Evolutionary conservation across 2,888 invertebrate genomes (phyloP).

Genomic region (Ischnus inquisitorius): DNA sequence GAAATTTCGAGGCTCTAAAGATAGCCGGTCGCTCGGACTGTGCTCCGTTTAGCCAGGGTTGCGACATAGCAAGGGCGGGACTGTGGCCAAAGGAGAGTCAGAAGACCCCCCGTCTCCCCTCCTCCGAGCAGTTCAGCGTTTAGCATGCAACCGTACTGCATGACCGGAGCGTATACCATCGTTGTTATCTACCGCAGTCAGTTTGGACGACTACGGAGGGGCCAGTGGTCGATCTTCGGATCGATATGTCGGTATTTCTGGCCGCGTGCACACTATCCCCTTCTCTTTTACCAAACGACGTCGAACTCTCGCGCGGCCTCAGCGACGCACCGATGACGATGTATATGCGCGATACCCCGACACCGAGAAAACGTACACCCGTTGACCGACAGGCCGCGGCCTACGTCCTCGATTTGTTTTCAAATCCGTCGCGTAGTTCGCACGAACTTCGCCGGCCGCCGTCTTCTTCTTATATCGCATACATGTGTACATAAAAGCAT

Average conservation of each 20-base stretch:
- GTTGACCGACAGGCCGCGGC: constrained; percentile 36
- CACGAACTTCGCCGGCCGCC: constrained; percentile 25
- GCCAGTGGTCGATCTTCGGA: constrained; percentile 52
- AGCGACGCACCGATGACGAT: constrained; percentile 21
- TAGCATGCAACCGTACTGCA: constrained; percentile 35
- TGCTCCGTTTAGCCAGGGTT: constrained; percentile 41
- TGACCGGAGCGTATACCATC: constrained; percentile 24
- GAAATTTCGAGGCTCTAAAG: constrained; percentile 63
- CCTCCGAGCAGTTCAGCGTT: not conserved
- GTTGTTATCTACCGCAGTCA: not conserved
- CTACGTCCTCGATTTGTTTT: constrained; percentile 52
- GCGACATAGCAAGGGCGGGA: constrained; percentile 57
- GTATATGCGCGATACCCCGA: constrained; percentile 1
- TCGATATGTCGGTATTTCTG: constrained; percentile 60
- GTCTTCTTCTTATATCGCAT: constrained; percentile 37
- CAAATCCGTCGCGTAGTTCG: constrained; percentile 19
- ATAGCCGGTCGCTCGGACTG: constrained; percentile 52
- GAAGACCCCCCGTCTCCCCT: too few species aligned
- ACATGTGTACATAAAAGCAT: not conserved
- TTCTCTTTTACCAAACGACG: not conserved
- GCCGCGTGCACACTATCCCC: constrained; percentile 11
- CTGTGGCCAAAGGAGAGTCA: constrained; percentile 34
- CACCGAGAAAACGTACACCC: constrained; percentile 21
- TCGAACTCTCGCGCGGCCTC: constrained; percentile 7
- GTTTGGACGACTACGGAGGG: constrained; percentile 3